Evolutionary conservation across 2,888 invertebrate species (phyloP).

Genomic region (Leptinotarsa haldemani): DNA sequence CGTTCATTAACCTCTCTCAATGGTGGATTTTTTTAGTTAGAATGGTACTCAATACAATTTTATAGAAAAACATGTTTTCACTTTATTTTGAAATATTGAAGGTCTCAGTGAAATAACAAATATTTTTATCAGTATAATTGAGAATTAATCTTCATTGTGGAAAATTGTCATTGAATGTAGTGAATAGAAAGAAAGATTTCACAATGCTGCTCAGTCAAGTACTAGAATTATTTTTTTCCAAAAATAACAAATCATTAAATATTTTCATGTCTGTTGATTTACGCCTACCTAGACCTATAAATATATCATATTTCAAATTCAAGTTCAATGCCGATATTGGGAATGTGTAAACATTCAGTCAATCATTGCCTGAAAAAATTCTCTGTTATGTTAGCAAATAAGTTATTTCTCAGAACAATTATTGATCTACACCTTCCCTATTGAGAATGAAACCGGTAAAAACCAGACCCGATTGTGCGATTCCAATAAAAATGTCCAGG

Average conservation of each 20-base stretch:
- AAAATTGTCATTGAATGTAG: no score
- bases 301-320: slow-evolving; percentile 3
- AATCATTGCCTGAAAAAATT: neutral
- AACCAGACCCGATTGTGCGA: neutral
- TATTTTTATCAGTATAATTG: no score
- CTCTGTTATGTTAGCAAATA: slow-evolving; percentile 7
- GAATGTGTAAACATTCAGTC: neutral
- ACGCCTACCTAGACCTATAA: neutral
- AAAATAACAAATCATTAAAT: neutral
- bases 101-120: no score
- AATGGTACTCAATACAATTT: no score
- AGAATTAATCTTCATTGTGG: no score
- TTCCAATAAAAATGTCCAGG: neutral
- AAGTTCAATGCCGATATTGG: neutral
- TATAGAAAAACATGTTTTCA: no score
- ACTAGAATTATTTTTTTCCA: neutral
- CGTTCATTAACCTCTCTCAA: no score
- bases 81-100: no score
- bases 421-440: neutral
- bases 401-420: slow-evolving; percentile 4
- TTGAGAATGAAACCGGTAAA: neutral
- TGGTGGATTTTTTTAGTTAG: no score
- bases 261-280: neutral
- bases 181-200: no score
- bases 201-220: neutral